phyloP scores from a whole-genome alignment of 2,113 vertebrate species.

The Elaphurus davidianus region DNA sequence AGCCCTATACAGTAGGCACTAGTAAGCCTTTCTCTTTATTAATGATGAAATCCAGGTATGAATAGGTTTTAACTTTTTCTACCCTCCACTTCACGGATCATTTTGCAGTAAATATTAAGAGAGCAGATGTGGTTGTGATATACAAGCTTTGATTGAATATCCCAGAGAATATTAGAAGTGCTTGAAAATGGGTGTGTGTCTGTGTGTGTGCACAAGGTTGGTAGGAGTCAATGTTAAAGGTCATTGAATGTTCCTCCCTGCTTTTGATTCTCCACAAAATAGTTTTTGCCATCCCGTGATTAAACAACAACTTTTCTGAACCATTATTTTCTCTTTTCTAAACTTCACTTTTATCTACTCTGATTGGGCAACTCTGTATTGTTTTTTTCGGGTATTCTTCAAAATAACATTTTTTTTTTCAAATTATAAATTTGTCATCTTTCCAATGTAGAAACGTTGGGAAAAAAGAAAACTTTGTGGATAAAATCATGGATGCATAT shows the following conservation, averaged over 20 bases:
- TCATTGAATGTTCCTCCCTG: not conserved
- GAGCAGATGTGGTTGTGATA: not conserved
- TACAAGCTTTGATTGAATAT: not conserved
- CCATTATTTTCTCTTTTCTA: not conserved
- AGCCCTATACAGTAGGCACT: not conserved
- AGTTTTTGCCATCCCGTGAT: not conserved
- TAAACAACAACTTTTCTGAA: not conserved
- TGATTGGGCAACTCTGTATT: not conserved
- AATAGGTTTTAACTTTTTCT: not conserved
- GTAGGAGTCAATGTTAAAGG: not conserved
- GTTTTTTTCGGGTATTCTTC: conserved; percentile 8
- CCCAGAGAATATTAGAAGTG: not conserved
- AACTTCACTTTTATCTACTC: not conserved
- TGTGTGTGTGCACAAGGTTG: not conserved
- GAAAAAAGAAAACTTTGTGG: not conserved
- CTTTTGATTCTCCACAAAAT: not conserved
- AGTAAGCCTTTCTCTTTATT: not conserved
- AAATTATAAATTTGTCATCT: not conserved
- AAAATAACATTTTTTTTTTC: not conserved
- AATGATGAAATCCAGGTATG: not conserved
- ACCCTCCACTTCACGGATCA: not conserved
- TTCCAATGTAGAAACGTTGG: not conserved
- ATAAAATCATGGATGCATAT: not conserved
- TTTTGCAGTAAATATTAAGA: not conserved
- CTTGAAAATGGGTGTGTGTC: not conserved